Base-by-base conservation (phyloP, 2,888 invertebrate species). In the Agrotis segetum region DNA sequence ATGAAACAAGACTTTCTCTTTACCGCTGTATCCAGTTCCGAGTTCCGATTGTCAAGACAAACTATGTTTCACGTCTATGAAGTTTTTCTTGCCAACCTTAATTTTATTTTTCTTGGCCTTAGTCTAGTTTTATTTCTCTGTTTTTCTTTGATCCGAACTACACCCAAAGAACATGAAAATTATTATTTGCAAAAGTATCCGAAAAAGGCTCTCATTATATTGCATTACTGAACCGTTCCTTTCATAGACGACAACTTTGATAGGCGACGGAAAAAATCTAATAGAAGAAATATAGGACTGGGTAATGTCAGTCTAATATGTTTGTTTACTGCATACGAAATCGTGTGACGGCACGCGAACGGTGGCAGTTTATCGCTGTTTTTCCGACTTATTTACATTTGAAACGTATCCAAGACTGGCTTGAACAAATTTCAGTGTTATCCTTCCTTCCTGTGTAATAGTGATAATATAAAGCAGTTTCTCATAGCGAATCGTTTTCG, bases 311-410 rank as follows among this genome's bases (percentile, higher is more conserved):
- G 81, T 76, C 83, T 91, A 91, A 91, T 91, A 90, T 82, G 90
- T 92, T 92, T 92, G 92, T 92, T 92, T 91, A 91, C 91, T 88
- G 88, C 88, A 88, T 88, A 86, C 86, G 77, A 84, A 87, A 86
- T 82, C 77, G 77, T 79, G 77, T 64, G 82, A 80, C 68, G 82
- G 82, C 79, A 74, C 77, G 79, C 77, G 82, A 83, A 81, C 83
- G 84, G 79, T 84, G 67, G 81, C 79, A 83, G 85, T 88, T 89
- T 89, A 88, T 90, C 82, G 88, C 86, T 88, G 88, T 89, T 90
- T 88, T 88, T 88, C 88, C 87, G 85, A 84, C 84, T 86, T 89
- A 90, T 90, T 91, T 89, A 87, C 88, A 89, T 88, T 86, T 86
- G 84, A 87, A 87, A 83, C 82, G 84, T 84, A 83, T 87, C 84